These are phyloP conservation scores for crab-eating macaque (Macaca fascicularis) DNA, from an alignment of 2,113 vertebrate genomes.

Conservation along the genomic window DNA sequence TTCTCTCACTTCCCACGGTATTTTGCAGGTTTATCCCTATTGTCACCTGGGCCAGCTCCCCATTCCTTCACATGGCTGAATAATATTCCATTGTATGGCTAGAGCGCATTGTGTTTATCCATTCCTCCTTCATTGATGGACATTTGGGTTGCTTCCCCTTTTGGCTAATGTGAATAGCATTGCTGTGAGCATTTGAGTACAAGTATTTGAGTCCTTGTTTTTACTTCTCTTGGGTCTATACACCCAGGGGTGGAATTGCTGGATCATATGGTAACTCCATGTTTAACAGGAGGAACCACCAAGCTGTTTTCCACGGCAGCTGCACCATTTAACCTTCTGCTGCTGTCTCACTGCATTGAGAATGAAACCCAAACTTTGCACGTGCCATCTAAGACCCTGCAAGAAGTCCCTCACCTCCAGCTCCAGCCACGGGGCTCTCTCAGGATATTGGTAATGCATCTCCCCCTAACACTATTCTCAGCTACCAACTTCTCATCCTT, in stretches of 20 bases:
- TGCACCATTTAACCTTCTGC: neutral
- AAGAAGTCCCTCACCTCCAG: too few relatives aligned
- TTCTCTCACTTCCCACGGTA: neutral
- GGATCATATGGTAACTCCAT: neutral
- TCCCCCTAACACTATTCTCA: neutral
- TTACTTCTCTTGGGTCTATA: neutral
- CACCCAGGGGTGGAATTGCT: neutral
- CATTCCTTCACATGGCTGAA: neutral
- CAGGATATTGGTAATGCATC: neutral
- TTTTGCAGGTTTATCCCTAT: neutral
- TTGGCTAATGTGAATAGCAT: neutral
- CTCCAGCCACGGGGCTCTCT: neutral
- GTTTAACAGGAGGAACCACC: accelerated
- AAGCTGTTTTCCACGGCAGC: neutral
- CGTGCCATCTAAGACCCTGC: neutral
- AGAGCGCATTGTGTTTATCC: neutral
- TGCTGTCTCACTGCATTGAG: neutral
- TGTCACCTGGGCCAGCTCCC: accelerated
- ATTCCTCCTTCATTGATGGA: accelerated
- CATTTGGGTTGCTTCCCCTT: neutral
- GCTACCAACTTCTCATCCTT: neutral
- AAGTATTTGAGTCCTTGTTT: neutral
- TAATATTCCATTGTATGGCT: accelerated
- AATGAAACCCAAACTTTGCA: neutral
- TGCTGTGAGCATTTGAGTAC: accelerated